Conservation (phyloP, 2,888 invertebrate genomes). For the Dendrolimus pini region DNA sequence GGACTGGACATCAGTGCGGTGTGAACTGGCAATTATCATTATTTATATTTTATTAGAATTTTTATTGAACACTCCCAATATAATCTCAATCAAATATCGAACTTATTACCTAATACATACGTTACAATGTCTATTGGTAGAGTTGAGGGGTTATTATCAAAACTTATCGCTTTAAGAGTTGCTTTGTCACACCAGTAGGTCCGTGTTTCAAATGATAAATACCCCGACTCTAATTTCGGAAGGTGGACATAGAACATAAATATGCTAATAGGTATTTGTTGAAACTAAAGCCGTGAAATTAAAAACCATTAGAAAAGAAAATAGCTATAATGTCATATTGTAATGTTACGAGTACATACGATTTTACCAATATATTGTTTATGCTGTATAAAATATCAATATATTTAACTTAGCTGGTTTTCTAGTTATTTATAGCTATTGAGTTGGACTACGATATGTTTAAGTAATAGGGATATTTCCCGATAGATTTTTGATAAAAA, state of each 20-base stretch:
- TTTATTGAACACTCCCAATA: conserved; percentile 45
- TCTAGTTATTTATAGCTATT: not conserved
- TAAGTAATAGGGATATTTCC: no score
- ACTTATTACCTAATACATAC: conserved; percentile 16
- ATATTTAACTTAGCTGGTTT: not conserved
- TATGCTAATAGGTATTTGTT: conserved; percentile 36
- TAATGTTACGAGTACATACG: not conserved
- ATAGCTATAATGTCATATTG: not conserved
- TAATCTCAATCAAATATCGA: conserved; percentile 9
- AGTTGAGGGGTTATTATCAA: conserved; percentile 20
- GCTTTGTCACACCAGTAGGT: conserved; percentile 41
- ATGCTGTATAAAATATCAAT: not conserved
- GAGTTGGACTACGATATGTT: no score
- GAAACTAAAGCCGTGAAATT: conserved; percentile 38
- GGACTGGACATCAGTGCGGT: conserved; percentile 44
- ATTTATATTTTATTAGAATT: conserved; percentile 56
- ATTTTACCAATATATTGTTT: not conserved
- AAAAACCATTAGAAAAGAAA: conserved; percentile 17
- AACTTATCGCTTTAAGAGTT: conserved; percentile 27
- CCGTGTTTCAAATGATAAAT: conserved; percentile 39
- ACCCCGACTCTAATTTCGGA: conserved; percentile 31
- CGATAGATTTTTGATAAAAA: no score
- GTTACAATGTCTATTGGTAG: conserved; percentile 17
- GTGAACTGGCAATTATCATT: conserved; percentile 57
- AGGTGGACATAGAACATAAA: conserved; percentile 35